Base-by-base conservation (phyloP, 2,113 vertebrate species). In the Promerops cafer region DNA sequence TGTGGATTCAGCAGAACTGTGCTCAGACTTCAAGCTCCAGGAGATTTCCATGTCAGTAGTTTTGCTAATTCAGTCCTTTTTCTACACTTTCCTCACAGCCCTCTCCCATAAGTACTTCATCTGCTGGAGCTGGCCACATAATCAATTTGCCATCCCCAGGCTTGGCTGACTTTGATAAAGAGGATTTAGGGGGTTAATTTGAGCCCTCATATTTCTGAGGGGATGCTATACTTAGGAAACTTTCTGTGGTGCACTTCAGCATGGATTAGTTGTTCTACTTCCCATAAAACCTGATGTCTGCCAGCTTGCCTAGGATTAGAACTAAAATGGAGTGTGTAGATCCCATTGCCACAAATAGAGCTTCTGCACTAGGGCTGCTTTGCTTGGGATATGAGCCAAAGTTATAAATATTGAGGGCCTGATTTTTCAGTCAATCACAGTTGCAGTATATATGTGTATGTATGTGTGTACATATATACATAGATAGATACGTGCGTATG, bases 261-360 rank as follows among this genome's bases (percentile, higher is more conserved):
- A 84, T 1, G 96, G 97, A 94, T 97, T 97, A 96, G 91, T 97
- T 97, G 96, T 97, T 96, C 96, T 97, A 87, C 89, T 96, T 95
- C 92, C 95, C 94, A 93, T 97, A 97, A 97, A 97, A 97, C 95
- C 87, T 86, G 82, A 79, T 83, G 83, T 94, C 96, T 97, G 96
- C 94, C 95, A 96, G 93, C 96, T 93, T 92, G 95, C 86, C 92
- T 84, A 68, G 95, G 95, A 97, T 97, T 96, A 97, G 84, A 95
- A 92, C 59, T 74, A 94, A 97, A 95, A 97, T 65, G 83, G 94
- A 94, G 94, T 71, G 56, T 83, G 94, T 93, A 95, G 94, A 97
- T 97, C 93, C 65, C 87, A 92, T 94, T 79, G 82, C 94, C 70
- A 88, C 95, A 97, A 96, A 97, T 93, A 96, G 93, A 96, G 93